These are phyloP conservation scores for Zosterops borbonicus DNA, from an alignment of 2,113 vertebrate genomes.

Conservation along the genomic window DNA sequence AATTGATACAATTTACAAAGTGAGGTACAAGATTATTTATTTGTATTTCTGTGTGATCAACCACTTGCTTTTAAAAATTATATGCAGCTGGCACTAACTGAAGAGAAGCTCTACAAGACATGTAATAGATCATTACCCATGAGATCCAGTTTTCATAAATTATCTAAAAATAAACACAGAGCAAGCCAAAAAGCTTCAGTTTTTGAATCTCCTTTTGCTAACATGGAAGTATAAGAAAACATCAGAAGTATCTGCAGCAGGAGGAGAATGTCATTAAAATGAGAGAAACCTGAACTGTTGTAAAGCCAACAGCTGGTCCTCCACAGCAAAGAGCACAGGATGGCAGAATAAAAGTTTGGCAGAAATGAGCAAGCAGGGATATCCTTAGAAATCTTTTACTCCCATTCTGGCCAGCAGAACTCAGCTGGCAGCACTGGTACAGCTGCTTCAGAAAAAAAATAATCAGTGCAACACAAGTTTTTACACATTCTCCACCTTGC, in stretches of 20 bases:
- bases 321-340: not conserved
- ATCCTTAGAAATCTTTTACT: not conserved
- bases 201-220: not conserved
- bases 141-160: not conserved
- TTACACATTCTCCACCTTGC: not conserved
- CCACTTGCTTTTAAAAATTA: not conserved
- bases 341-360: not conserved
- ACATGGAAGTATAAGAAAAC: not conserved
- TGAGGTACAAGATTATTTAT: not conserved
- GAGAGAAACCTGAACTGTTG: not conserved
- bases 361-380: not conserved
- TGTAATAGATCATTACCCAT: not conserved
- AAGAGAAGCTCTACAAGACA: not conserved
- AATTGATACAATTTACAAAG: not conserved
- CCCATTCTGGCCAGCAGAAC: not conserved
- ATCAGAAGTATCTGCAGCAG: not conserved
- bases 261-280: not conserved
- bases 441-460: not conserved
- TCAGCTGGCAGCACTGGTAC: not conserved
- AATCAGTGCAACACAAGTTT: not conserved
- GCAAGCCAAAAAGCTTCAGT: not conserved
- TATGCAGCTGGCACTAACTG: not conserved
- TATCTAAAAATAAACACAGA: not conserved
- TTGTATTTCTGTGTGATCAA: not conserved
- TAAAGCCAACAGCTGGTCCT: not conserved